Evolutionary conservation across 2,113 vertebrate genomes (phyloP), one percentile per base, ranked within the genome.

Genomic region (Hydrolagus affinis): DNA sequence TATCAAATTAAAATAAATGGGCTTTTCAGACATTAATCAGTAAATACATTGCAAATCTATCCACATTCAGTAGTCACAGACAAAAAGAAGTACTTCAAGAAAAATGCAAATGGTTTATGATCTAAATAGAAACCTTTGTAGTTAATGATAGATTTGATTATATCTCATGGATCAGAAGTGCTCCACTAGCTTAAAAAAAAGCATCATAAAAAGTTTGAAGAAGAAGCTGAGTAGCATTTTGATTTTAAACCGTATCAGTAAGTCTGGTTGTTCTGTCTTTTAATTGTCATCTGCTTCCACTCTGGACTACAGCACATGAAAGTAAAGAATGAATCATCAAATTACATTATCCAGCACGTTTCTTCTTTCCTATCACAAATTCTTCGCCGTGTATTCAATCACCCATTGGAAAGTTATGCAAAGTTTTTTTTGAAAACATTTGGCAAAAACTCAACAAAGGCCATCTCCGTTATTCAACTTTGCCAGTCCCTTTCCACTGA

Each of bases 11-110:
- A 83, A 68, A 32, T 83, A 83, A 83, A 83, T 83, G 30, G 25
- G 25, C 78, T 68, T 83, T 44, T 83, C 78, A 83, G n/a, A 17
- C 78, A 83, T 83, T 62, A 83, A 83, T 83, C 78, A 83, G 78
- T 32, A 83, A 83, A 68, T 83, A 83, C 15, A 83, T 28, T 83
- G 25, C 78, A 68, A 9, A 30, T 68, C 62, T 32, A 66, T 83
- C 23, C 17, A 68, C 78, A 66, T 32, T 83, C 78, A 64, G 76
- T 62, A 80, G 60, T 62, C 57, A 32, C 32, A 62, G 28, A 3
- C 62, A 25, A 83, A 83, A 83, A 83, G 30, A 83, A 68, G 2
- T 19, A 66, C 60, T 83, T 83, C 66, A 83, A 83, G 78, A 21
- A 83, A 83, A 83, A 83, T 66, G 12, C 66, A 83, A 83, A 83